Conservation (phyloP, 2,888 invertebrate genomes). For the Chelonus formosanus region DNA sequence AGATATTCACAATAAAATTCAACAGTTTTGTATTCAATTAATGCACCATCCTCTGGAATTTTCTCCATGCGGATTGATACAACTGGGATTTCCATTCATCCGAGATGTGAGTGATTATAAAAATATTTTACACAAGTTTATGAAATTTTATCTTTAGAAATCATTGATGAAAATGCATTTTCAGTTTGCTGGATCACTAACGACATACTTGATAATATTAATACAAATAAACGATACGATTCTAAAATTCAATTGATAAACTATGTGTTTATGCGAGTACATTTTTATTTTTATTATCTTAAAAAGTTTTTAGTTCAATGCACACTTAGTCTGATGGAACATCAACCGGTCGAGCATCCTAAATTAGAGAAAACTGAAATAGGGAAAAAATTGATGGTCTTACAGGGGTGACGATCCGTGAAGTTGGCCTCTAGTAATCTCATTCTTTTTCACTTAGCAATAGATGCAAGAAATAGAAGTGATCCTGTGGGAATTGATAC, state of each 20-base stretch:
- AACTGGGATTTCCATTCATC: conserved; percentile 34
- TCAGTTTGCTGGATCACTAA: conserved; percentile 14
- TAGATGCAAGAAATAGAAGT: conserved; percentile 36
- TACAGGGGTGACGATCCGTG: conserved; percentile 57
- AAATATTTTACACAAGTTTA: background rate
- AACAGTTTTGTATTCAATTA: conserved; percentile 38
- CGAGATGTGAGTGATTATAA: conserved; percentile 28
- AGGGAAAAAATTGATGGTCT: conserved; percentile 35
- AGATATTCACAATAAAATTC: conserved; percentile 32
- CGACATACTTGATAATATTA: conserved; percentile 11
- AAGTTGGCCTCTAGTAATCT: conserved; percentile 61
- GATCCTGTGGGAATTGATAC: conserved; percentile 49
- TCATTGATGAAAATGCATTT: background rate
- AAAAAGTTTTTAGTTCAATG: conserved; percentile 5
- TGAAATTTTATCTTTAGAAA: background rate
- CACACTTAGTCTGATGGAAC: conserved; percentile 7
- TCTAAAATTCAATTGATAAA: background rate
- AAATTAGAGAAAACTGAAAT: conserved; percentile 32
- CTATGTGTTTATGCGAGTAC: too few species aligned
- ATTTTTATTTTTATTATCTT: too few species aligned
- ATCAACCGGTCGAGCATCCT: conserved; percentile 22
- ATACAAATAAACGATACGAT: background rate
- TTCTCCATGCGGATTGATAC: conserved; percentile 37
- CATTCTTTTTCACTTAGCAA: conserved; percentile 61
- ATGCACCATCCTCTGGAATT: conserved; percentile 38